Evolutionary conservation across 2,888 invertebrate species (phyloP).

Genomic region (Mactromeris polynyma): DNA sequence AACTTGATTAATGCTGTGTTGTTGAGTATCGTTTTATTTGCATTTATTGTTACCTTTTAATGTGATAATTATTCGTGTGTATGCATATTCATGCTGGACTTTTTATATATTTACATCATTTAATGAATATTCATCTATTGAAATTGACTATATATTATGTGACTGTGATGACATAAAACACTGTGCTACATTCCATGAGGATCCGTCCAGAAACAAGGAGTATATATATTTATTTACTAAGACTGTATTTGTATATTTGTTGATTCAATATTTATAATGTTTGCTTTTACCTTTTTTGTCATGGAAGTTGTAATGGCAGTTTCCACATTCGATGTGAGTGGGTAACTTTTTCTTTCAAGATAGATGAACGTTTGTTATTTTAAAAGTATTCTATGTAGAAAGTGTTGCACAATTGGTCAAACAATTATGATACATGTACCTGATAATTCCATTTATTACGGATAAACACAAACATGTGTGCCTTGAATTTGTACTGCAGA

Average conservation of each 20-base stretch:
- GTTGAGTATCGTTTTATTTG: conserved; percentile 1
- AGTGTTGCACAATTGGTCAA: neutral
- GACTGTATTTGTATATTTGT: neutral
- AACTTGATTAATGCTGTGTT: neutral
- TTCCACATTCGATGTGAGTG: neutral
- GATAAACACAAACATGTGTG: neutral
- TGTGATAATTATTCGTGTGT: neutral
- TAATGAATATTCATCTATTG: conserved; percentile 11
- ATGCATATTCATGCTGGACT: neutral
- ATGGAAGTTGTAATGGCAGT: neutral
- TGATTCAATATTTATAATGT: neutral
- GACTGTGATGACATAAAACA: neutral
- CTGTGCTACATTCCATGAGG: conserved; percentile 20
- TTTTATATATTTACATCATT: neutral
- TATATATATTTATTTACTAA: neutral
- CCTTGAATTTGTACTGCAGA: neutral
- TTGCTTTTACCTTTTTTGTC: neutral
- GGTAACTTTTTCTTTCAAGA: neutral
- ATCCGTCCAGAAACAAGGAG: conserved; percentile 31
- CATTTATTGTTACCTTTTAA: neutral
- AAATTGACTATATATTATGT: neutral
- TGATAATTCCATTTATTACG: neutral
- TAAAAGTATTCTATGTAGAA: neutral
- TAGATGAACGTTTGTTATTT: neutral
- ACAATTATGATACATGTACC: neutral